A percentile compares a stretch with the other conserved stretches of the same genome.
phyloP scores from a whole-genome alignment of 2,113 vertebrate genomes.

The Ptilonorhynchus violaceus region DNA sequence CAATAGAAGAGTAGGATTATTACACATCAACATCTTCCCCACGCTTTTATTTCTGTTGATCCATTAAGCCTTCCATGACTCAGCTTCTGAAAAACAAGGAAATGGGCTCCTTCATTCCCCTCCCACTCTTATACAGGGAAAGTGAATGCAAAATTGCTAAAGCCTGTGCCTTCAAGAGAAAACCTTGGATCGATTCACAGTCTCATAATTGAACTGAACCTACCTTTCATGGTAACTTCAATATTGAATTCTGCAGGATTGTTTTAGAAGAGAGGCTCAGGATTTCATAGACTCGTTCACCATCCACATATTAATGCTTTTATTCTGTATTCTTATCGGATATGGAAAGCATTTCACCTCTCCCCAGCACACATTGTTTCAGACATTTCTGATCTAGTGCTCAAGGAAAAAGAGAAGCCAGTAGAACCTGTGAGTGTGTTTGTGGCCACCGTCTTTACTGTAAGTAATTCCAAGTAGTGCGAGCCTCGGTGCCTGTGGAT shows the following conservation, averaged over 20 bases:
- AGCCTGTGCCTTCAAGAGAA: neutral
- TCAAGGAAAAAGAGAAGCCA: neutral
- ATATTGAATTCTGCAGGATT: neutral
- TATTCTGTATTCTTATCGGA: neutral
- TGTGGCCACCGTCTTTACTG: neutral
- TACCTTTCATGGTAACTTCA: neutral
- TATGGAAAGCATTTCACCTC: neutral
- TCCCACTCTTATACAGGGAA: neutral
- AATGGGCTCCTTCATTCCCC: neutral
- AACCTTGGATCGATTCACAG: neutral
- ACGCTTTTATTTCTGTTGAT: neutral
- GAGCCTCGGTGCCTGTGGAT: neutral
- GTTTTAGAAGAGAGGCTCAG: neutral
- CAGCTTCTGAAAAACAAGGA: neutral
- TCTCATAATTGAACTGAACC: neutral
- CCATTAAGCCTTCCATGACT: neutral
- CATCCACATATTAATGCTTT: neutral
- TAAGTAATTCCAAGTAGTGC: neutral
- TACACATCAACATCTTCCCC: neutral
- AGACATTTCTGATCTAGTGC: neutral
- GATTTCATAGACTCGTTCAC: neutral
- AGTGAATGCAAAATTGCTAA: neutral
- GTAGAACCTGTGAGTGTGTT: neutral
- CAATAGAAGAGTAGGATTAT: neutral
- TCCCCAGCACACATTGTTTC: neutral